phyloP scores from a whole-genome alignment of 1,140 invertebrate genomes.

The Phymorhynchus buccinoides region DNA sequence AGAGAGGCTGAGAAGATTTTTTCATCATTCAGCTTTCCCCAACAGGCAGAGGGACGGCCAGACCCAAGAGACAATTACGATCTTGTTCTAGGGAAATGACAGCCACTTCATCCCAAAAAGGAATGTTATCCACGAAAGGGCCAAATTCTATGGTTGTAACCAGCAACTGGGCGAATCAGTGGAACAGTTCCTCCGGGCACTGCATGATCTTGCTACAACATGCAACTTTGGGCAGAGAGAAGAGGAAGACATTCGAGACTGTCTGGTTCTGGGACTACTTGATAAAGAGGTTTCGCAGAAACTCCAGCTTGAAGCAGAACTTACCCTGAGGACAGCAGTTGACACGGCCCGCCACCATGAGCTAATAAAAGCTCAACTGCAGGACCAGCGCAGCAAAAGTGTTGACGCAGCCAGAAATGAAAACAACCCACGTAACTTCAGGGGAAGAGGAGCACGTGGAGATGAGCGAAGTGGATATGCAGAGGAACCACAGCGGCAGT shows the following conservation, averaged over 20 bases:
- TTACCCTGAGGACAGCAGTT: background rate
- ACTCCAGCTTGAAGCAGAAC: constrained; percentile 7
- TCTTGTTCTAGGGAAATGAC: too few relatives aligned
- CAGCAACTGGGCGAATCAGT: constrained; percentile 25
- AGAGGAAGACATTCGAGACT: constrained; percentile 31
- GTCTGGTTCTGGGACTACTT: constrained; percentile 15
- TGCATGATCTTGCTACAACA: constrained; percentile 14
- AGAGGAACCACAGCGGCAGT: background rate
- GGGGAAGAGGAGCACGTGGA: background rate
- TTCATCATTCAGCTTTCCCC: too few relatives aligned
- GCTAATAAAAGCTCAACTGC: too few relatives aligned
- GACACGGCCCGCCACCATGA: too few relatives aligned
- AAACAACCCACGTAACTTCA: background rate
- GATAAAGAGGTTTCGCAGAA: constrained; percentile 26
- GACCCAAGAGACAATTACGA: too few relatives aligned
- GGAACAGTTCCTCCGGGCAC: background rate
- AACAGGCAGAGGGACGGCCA: too few relatives aligned
- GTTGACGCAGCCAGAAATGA: too few relatives aligned
- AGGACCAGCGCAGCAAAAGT: too few relatives aligned
- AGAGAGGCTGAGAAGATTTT: too few relatives aligned
- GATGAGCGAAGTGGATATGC: background rate
- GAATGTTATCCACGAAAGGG: constrained; percentile 26
- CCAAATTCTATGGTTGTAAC: background rate
- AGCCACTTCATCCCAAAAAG: background rate
- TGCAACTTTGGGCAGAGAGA: constrained; percentile 23